Evolutionary conservation across 2,797 vertebrate genomes (phyloP).

Genomic region (Apogon hyalosoma): DNA sequence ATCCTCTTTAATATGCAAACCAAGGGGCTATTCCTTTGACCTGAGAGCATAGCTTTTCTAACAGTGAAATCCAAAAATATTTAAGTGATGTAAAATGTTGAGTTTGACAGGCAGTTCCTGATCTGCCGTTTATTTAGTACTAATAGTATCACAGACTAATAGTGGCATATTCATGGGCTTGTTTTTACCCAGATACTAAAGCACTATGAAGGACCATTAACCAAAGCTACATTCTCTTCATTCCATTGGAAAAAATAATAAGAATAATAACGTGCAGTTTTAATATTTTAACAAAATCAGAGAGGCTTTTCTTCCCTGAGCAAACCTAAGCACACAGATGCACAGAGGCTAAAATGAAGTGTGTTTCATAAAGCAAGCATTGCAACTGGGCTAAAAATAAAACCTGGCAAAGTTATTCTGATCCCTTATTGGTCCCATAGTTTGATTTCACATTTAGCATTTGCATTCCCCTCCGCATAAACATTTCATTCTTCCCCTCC

Average conservation of each 20-base stretch:
- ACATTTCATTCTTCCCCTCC: conserved; percentile 88
- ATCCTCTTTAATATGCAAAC: conserved; percentile 80
- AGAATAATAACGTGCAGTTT: conserved; percentile 42
- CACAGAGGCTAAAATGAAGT: conserved; percentile 79
- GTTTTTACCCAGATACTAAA: conserved; percentile 42
- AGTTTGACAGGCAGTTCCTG: conserved; percentile 66
- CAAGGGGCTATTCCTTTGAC: conserved; percentile 79
- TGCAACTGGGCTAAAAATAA: conserved; percentile 88
- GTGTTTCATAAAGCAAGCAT: conserved; percentile 79
- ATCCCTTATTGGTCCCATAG: conserved; percentile 88
- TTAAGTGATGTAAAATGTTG: conserved; percentile 66
- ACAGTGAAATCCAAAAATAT: conserved; percentile 74
- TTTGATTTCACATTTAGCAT: conserved; percentile 90
- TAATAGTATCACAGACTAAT: conserved; percentile 58
- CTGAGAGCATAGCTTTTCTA: conserved; percentile 76
- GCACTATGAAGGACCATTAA: conserved; percentile 31
- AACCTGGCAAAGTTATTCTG: conserved; percentile 87
- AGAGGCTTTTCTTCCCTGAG: conserved; percentile 61
- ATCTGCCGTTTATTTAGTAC: conserved; percentile 69
- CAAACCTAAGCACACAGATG: conserved; percentile 73
- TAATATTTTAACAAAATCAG: conserved; percentile 47
- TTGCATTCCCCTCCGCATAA: conserved; percentile 87
- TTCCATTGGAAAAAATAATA: conserved; percentile 23
- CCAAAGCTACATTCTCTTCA: conserved; percentile 17
- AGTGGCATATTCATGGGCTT: conserved; percentile 33